phyloP scores from a whole-genome alignment of 2,888 invertebrate species.

The Xanthia icteritia region DNA sequence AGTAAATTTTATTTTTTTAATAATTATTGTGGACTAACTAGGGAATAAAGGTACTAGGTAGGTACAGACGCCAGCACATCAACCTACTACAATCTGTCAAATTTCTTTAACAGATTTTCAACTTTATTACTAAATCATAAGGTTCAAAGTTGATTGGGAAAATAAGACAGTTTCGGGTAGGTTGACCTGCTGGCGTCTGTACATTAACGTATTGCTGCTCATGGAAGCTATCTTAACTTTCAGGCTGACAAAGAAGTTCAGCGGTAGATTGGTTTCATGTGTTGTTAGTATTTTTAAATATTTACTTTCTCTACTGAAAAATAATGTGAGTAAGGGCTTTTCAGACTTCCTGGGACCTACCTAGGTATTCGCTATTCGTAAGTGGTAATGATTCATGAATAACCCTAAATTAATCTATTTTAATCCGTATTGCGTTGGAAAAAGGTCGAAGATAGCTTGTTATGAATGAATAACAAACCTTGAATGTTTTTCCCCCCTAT shows the following conservation, averaged over 20 bases:
- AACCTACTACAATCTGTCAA: too few relatives aligned
- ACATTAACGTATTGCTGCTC: neutral
- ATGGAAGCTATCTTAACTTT: neutral
- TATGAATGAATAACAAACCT: neutral
- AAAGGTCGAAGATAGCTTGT: constrained; percentile 20
- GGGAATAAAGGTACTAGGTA: too few relatives aligned
- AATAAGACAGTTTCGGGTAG: too few relatives aligned
- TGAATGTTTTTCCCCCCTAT: constrained; percentile 27
- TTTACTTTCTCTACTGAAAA: neutral
- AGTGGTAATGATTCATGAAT: constrained; percentile 5
- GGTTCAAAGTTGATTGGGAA: too few relatives aligned
- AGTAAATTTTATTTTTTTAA: too few relatives aligned
- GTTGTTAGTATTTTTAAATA: too few relatives aligned
- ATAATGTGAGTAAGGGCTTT: neutral
- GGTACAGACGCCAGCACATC: too few relatives aligned
- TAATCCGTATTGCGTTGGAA: neutral
- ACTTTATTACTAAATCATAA: too few relatives aligned
- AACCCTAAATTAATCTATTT: neutral
- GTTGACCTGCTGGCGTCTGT: too few relatives aligned
- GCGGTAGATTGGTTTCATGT: neutral
- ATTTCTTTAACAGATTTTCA: too few relatives aligned
- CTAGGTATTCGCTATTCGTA: constrained; percentile 1
- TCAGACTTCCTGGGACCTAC: neutral
- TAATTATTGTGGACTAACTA: too few relatives aligned
- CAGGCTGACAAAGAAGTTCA: neutral